A percentile compares a stretch with the other conserved stretches of the same genome.
These are phyloP conservation scores for Atrichornis clamosus DNA, from an alignment of 2,113 vertebrate genomes.

Conservation along the genomic window DNA sequence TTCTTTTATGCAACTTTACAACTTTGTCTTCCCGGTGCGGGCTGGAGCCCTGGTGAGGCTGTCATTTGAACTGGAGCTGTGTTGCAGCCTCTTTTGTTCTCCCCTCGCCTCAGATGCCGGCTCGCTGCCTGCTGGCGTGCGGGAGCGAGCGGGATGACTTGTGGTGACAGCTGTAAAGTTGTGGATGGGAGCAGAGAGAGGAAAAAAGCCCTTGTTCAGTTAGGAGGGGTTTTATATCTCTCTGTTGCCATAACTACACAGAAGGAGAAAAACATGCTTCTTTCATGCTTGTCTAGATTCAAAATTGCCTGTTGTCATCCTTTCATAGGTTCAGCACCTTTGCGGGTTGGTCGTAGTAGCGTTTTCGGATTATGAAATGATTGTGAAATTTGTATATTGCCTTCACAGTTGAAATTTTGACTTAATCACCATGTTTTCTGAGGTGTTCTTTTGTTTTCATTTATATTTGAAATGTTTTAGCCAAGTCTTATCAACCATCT, in stretches of 20 bases:
- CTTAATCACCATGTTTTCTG: constrained; percentile 5
- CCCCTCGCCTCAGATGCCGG: background rate
- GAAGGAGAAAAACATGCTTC: constrained; percentile 61
- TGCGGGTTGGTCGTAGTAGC: background rate
- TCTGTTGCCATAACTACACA: constrained; percentile 69
- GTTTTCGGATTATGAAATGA: constrained; percentile 1
- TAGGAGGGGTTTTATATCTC: constrained; percentile 58
- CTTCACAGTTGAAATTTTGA: constrained; percentile 11
- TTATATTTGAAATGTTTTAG: constrained; percentile 36
- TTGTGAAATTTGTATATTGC: constrained; percentile 36
- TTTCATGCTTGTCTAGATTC: constrained; percentile 67
- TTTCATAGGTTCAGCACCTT: constrained; percentile 56
- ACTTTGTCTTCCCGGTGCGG: constrained; percentile 30
- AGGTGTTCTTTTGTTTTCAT: background rate
- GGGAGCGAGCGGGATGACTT: constrained; percentile 13
- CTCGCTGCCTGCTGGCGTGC: constrained; percentile 49
- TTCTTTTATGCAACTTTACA: constrained; percentile 38
- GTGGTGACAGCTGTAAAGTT: constrained; percentile 66
- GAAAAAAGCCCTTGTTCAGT: constrained; percentile 48
- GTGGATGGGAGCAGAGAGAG: constrained; percentile 41
- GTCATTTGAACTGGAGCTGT: constrained; percentile 56
- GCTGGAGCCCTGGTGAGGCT: constrained; percentile 54
- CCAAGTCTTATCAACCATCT: constrained; percentile 34
- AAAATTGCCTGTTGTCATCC: constrained; percentile 63
- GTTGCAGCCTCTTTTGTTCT: constrained; percentile 53